These are phyloP conservation scores for Rotaria sp. DNA, from an alignment of 2,888 invertebrate genomes.

Conservation along the genomic window DNA sequence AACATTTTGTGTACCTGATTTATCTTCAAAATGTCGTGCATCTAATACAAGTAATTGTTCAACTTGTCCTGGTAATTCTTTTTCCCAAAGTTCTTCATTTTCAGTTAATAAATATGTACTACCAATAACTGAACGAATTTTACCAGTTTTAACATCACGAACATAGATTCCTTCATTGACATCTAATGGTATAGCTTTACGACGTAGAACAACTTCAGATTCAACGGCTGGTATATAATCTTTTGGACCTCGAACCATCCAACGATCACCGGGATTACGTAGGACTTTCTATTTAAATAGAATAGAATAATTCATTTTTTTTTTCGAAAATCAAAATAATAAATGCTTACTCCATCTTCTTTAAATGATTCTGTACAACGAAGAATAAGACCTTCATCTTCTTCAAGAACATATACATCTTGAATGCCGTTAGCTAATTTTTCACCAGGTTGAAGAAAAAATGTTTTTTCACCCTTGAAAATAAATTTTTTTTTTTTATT, in stretches of 20 bases:
- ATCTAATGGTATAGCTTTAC: conserved; percentile 57
- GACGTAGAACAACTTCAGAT: conserved; percentile 56
- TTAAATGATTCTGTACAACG: conserved; percentile 46
- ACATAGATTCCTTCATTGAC: conserved; percentile 60
- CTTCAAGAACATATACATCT: conserved; percentile 45
- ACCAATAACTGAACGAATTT: conserved; percentile 57
- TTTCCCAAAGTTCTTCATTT: conserved; percentile 55
- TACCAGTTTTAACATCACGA: conserved; percentile 51
- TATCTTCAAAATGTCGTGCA: conserved; percentile 30
- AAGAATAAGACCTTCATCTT: conserved; percentile 48
- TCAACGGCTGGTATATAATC: conserved; percentile 59
- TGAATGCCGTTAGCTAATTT: conserved; percentile 46
- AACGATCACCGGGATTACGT: conserved; percentile 57
- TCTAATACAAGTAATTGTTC: conserved; percentile 35
- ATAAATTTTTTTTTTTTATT: neutral
- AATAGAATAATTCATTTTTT: neutral
- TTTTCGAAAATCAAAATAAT: no score
- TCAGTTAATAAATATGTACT: conserved; percentile 59
- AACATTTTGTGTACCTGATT: neutral
- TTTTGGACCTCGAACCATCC: conserved; percentile 58
- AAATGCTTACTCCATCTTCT: conserved; percentile 42
- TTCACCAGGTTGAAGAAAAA: conserved; percentile 50
- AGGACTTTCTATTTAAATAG: conserved; percentile 44
- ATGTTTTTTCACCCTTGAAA: conserved; percentile 44
- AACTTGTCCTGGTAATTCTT: conserved; percentile 55